Conservation (phyloP, 2,797 vertebrate genomes). For the Anguilla anguilla region DNA sequence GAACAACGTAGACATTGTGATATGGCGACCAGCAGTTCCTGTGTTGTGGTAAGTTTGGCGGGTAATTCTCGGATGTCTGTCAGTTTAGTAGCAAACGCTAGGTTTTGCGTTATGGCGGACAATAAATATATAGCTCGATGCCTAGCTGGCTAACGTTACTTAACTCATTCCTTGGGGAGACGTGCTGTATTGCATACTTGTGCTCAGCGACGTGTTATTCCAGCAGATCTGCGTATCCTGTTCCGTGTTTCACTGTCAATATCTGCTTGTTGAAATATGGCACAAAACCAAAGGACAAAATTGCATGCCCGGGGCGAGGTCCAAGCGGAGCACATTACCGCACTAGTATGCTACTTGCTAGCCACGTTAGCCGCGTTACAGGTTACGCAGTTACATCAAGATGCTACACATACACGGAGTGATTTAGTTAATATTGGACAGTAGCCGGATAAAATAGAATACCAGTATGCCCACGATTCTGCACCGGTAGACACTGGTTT, state of each 20-base stretch:
- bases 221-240: background rate
- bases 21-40: conserved; percentile 72
- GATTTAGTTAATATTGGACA: too few relatives aligned
- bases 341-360: background rate
- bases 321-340: background rate
- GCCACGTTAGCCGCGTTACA: background rate
- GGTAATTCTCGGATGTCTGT: background rate
- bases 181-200: background rate
- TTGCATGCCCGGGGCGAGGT: background rate
- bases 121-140: background rate
- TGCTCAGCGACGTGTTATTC: background rate
- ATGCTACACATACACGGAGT: too few relatives aligned
- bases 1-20: background rate
- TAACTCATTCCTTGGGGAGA: background rate
- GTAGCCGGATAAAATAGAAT: too few relatives aligned
- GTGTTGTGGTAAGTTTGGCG: conserved; percentile 71
- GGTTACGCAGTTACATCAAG: too few relatives aligned
- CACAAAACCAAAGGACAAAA: background rate
- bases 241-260: background rate
- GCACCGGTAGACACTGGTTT: too few relatives aligned
- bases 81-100: too few relatives aligned
- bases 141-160: background rate
- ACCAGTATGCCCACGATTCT: too few relatives aligned
- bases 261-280: background rate
- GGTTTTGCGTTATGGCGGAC: background rate